phyloP scores from a whole-genome alignment of 2,113 vertebrate species.

The Brachirus orientalis region DNA sequence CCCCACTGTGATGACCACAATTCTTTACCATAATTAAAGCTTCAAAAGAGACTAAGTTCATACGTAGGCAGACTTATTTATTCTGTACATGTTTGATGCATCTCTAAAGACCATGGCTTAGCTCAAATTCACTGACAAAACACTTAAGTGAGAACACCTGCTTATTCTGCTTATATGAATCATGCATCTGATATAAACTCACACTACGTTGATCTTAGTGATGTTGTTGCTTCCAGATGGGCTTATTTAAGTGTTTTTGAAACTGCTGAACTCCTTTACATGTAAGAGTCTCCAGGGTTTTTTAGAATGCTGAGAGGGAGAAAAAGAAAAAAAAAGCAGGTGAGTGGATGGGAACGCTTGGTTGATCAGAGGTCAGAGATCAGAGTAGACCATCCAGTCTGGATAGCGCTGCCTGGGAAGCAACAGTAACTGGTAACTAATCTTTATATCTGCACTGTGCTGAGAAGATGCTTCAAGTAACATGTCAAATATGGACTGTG shows the following conservation, averaged over 20 bases:
- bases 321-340: background rate
- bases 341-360: too few species aligned
- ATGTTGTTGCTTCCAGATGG: background rate
- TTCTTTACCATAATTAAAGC: too few species aligned
- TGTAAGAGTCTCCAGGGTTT: background rate
- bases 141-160: too few species aligned
- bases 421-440: background rate
- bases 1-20: too few species aligned
- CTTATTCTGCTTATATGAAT: too few species aligned
- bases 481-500: too few species aligned
- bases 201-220: background rate
- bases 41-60: too few species aligned
- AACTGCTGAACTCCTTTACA: background rate
- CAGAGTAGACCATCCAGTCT: background rate
- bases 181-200: too few species aligned
- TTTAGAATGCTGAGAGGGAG: background rate
- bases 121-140: too few species aligned
- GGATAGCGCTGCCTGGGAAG: background rate
- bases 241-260: background rate
- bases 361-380: background rate
- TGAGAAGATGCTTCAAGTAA: background rate
- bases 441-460: background rate
- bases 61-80: too few species aligned
- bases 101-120: too few species aligned
- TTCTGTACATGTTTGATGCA: too few species aligned